A percentile compares a stretch with the other conserved stretches of the same genome.
phyloP scores from a whole-genome alignment of 2,113 vertebrate genomes.

The Vimba vimba region DNA sequence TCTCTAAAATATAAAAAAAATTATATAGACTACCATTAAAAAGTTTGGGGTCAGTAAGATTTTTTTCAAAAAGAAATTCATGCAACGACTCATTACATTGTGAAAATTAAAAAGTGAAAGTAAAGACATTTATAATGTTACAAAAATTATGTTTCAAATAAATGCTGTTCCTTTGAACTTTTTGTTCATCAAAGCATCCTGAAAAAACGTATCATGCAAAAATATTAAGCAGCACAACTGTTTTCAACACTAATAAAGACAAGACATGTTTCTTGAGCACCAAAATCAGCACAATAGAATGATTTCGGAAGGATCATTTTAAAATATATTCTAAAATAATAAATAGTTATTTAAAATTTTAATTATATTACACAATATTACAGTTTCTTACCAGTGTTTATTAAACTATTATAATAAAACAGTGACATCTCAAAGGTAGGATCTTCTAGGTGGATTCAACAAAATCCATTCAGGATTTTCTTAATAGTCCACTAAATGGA shows the following conservation, averaged over 20 bases:
- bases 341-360: no score
- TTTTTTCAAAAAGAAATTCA: not conserved
- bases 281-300: not conserved
- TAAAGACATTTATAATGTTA: no score
- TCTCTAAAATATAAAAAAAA: not conserved
- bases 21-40: not conserved
- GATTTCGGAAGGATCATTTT: not conserved
- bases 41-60: not conserved
- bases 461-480: not conserved
- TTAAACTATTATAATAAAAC: not conserved
- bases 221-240: not conserved
- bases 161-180: no score
- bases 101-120: no score
- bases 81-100: not conserved
- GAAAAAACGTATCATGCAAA: not conserved
- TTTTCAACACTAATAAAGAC: not conserved
- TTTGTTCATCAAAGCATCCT: no score
- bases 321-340: not conserved
- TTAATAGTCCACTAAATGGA: not conserved
- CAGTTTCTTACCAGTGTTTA: not conserved
- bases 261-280: not conserved
- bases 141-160: no score
- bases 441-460: not conserved
- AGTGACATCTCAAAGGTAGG: not conserved
- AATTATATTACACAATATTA: not conserved